Evolutionary conservation across 2,888 invertebrate genomes (phyloP).

Genomic region (Melieria omissa): DNA sequence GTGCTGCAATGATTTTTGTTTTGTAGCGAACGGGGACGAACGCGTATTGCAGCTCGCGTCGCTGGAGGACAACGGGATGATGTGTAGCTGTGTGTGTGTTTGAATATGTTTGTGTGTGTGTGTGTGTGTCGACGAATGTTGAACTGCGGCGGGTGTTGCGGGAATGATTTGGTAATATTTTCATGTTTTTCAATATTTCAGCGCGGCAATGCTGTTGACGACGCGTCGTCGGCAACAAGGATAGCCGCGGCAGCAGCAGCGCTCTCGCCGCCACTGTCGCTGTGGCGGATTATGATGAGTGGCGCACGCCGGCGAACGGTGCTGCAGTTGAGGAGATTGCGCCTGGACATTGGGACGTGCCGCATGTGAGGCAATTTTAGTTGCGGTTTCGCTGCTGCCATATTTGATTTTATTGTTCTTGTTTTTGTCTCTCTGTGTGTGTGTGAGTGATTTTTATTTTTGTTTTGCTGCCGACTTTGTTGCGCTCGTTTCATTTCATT

Average conservation of each 20-base stretch:
- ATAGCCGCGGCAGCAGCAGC: not conserved
- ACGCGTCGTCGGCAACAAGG: too few species aligned
- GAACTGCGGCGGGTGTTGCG: not conserved
- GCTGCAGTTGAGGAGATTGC: too few species aligned
- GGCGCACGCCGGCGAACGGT: too few species aligned
- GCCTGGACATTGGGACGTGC: too few species aligned
- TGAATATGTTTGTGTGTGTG: not conserved
- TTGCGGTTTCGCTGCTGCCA: not conserved
- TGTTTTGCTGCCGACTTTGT: not conserved
- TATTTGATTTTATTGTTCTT: not conserved
- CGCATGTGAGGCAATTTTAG: constrained; percentile 1
- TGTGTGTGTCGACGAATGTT: not conserved
- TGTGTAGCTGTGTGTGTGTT: too few species aligned
- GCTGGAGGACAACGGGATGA: too few species aligned
- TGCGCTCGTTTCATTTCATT: not conserved
- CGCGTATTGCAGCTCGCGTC: too few species aligned
- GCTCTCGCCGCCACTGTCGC: not conserved
- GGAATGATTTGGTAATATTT: constrained; percentile 8
- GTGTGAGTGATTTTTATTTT: not conserved
- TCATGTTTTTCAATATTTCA: constrained; percentile 14
- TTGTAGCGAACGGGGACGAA: too few species aligned
- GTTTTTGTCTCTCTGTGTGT: not conserved
- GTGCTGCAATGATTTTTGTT: too few species aligned
- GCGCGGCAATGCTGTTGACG: not conserved
- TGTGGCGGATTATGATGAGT: constrained; percentile 7